Base-by-base conservation (phyloP, 2,888 invertebrate genomes). In the Athalia cordata region DNA sequence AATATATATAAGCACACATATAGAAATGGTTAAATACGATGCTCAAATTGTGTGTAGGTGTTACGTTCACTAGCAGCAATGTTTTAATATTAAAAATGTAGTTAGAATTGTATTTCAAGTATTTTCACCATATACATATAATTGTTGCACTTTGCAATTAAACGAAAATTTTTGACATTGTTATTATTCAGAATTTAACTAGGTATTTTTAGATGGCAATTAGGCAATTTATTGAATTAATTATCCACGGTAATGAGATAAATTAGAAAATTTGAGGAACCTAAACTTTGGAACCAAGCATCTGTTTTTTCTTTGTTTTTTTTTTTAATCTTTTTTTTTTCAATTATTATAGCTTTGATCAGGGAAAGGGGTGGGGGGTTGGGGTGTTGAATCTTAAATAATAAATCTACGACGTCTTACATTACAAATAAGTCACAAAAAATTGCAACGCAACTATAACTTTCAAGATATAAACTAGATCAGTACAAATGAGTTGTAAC, bases 401-500 rank as follows among this genome's bases (percentile, higher is more conserved):
- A 29, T 29, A 43, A 43, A 62, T 62, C 62, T 3, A 62, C 43
- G 43, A 62, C 43, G 29, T 29, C 62, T 13, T 43, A n/a, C 6
- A 59, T 11, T 43, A 13, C 62, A 43, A 49, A 49, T 55, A 55
- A 11, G 45, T 5, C 9, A 62, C 9, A 62, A 65, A 47, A 78
- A 81, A 49, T 67, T 81, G 82, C 79, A 79, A 78, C 81, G 83
- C 85, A 81, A 80, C 81, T 70, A 70, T 29, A 29, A 29, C 83
- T 70, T 81, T 84, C 83, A 81, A 55, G 70, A 81, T 7, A 43
- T n/a, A 70, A 70, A 70, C 70, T 85, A 86, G 84, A 84, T 81
- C 84, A 86, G 85, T 85, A 85, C 85, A 86, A 85, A 85, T 85
- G 84, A 83, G 82, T 81, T 81, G 82, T 29, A 83, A 84, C 82